Evolutionary conservation across 30 jellyfish, hydroid and myxozoan genomes (phyloP), one percentile per base, ranked within the genome.

Genomic region (Hydractinia echinata): DNA sequence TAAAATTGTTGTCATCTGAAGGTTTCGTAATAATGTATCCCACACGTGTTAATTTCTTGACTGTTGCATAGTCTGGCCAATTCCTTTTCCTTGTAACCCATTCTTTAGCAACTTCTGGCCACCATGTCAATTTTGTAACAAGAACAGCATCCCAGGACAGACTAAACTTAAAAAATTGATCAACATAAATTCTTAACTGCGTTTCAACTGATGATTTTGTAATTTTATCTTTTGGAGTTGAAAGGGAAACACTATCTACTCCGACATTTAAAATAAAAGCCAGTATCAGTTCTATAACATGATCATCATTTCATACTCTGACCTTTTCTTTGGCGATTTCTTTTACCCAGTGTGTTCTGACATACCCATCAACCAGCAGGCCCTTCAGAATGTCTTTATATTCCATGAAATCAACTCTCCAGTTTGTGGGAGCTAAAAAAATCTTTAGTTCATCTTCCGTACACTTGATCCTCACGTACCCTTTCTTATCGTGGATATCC

Each of bases 71-170:
- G 55, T 61, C 11, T 15, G 85, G 85, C 85, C 85, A 77, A 54
- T 77, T 77, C 15, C 79, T 56, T 58, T 16, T 5, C 15, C 85
- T 77, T 7, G 55, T 54, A 18, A 18, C 21, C 85, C 85, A 77
- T 15, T 55, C 79, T 77, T 20, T 14, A 11, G 76, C 85, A 11
- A 77, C 15, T 30, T 52, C 56, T 10, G 85, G 85, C 85, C 85
- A 60, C 82, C 85, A 77, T 30, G 15, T 52, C 9, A 77, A 18
- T 16, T n/a, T 44, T 5, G 53, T 11, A 44, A 77, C 53, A 9
- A 66, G 7, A 54, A 77, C 85, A 11, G 60, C 14, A 7, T 77
- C 85, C 39, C 53, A 77, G 8, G 85, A 51, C 44, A 53, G 15
- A 4, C 15, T 19, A 5, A 77, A n/a, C 81, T 20, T 54, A 8